Percentiles rank a stretch among this genome's conserved stretches.
These are phyloP conservation scores for Drosophila lutescens DNA, from an alignment of 2,888 invertebrate species.

Conservation along the genomic window DNA sequence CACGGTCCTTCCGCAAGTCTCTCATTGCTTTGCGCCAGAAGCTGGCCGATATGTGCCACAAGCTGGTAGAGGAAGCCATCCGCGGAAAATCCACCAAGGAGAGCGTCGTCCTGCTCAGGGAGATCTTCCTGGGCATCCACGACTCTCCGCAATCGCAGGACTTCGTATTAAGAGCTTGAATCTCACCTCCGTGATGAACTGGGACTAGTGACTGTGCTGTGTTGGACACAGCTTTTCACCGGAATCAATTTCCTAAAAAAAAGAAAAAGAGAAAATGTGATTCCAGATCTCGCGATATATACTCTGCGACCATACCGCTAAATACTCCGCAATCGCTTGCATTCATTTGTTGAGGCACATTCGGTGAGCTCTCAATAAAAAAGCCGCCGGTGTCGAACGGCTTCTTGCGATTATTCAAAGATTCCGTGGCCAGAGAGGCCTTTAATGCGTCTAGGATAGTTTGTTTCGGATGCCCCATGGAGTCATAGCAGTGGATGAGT, in stretches of 20 bases:
- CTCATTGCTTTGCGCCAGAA: too few species aligned
- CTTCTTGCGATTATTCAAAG: constrained; percentile 93
- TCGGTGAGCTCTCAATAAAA: constrained; percentile 89
- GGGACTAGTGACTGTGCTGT: not conserved
- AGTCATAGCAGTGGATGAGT: constrained; percentile 93
- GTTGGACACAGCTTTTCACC: not conserved
- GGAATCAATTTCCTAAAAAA: too few species aligned
- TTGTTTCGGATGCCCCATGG: constrained; percentile 93
- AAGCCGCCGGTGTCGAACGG: constrained; percentile 85
- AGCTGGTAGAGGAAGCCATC: too few species aligned
- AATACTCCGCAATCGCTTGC: constrained; percentile 95
- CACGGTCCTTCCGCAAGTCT: too few species aligned
- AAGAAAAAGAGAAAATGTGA: fast-evolving
- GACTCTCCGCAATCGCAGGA: too few species aligned
- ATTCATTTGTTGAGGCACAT: constrained; percentile 96
- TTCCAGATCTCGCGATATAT: constrained; percentile 87
- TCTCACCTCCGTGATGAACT: not conserved
- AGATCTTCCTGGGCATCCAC: too few species aligned
- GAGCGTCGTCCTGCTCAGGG: too few species aligned
- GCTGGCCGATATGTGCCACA: too few species aligned
- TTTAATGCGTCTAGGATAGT: constrained; percentile 89
- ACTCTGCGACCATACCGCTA: constrained; percentile 98
- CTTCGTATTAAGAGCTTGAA: not conserved
- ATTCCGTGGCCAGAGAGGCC: constrained; percentile 93
- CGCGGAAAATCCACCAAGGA: too few species aligned